These are phyloP conservation scores for Enteromius viviparus DNA, from an alignment of 2,797 vertebrate species.

Conservation along the genomic window DNA sequence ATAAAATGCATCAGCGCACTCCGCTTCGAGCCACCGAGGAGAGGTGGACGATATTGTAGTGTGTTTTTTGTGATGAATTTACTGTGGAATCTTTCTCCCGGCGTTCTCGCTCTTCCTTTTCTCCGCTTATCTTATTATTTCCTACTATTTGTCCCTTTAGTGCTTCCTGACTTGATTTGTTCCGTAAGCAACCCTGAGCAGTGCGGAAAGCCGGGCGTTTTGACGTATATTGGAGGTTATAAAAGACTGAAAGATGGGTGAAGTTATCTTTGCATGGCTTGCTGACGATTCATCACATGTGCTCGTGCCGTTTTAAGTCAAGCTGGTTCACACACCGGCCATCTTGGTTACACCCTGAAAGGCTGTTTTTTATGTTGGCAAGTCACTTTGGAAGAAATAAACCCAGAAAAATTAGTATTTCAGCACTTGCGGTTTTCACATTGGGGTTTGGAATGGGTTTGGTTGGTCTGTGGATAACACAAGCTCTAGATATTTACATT, in stretches of 20 bases:
- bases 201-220: constrained; percentile 21
- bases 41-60: constrained; percentile 13
- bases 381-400: not conserved
- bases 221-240: constrained; percentile 43
- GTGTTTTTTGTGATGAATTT: constrained; percentile 35
- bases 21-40: not conserved
- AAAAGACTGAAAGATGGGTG: constrained; percentile 45
- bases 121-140: constrained; percentile 40
- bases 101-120: constrained; percentile 31
- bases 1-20: not conserved
- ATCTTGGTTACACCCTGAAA: not conserved
- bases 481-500: not conserved
- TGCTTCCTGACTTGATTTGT: constrained; percentile 53
- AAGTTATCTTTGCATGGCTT: constrained; percentile 46
- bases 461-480: not conserved
- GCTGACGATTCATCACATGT: not conserved
- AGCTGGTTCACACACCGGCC: not conserved
- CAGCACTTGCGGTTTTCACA: not conserved
- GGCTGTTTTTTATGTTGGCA: not conserved
- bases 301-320: not conserved
- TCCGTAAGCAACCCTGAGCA: constrained; percentile 47
- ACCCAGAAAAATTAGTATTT: not conserved
- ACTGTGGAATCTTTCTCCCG: constrained; percentile 29
- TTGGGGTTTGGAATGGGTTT: not conserved
- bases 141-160: constrained; percentile 34